phyloP scores from a whole-genome alignment of 1,140 invertebrate genomes.

The Maconellicoccus hirsutus region DNA sequence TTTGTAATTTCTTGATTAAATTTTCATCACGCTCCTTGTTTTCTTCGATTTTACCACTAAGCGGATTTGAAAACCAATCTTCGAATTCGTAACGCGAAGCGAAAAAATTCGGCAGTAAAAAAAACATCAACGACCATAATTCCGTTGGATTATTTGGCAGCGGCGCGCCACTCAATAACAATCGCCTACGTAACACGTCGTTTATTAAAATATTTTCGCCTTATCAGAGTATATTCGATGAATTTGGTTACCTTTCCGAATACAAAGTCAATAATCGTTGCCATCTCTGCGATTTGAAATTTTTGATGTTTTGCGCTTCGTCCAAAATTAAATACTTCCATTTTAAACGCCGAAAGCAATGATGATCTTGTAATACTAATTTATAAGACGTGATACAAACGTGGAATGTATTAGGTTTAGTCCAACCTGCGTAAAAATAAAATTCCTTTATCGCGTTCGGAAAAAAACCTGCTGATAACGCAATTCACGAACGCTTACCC shows the following conservation, averaged over 20 bases:
- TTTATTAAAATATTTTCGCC: conserved; percentile 23
- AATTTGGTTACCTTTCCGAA: conserved; percentile 60
- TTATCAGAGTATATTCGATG: background rate
- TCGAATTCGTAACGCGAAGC: conserved; percentile 94
- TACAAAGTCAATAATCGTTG: conserved; percentile 94
- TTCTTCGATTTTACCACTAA: conserved; percentile 80
- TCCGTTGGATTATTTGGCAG: conserved; percentile 99
- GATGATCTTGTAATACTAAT: conserved; percentile 96
- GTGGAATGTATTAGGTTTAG: conserved; percentile 97
- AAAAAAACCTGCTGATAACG: too few relatives aligned
- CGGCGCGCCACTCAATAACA: conserved; percentile 94
- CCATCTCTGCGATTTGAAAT: conserved; percentile 99
- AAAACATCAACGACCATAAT: conserved; percentile 99
- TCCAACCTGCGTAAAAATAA: conserved; percentile 63
- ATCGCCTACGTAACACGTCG: conserved; percentile 45
- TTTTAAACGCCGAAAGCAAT: conserved; percentile 91
- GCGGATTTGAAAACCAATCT: conserved; percentile 98
- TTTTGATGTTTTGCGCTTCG: conserved; percentile 99
- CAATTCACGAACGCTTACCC: too few relatives aligned
- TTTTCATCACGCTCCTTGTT: conserved; percentile 75
- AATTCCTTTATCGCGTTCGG: background rate
- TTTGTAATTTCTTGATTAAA: conserved; percentile 90
- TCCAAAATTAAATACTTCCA: conserved; percentile 99
- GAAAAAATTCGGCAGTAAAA: conserved; percentile 99
- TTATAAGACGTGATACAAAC: conserved; percentile 99